Percentiles rank a stretch among this genome's conserved stretches.
phyloP scores from a whole-genome alignment of 2,888 invertebrate genomes.

The Sabatieria punctata region DNA sequence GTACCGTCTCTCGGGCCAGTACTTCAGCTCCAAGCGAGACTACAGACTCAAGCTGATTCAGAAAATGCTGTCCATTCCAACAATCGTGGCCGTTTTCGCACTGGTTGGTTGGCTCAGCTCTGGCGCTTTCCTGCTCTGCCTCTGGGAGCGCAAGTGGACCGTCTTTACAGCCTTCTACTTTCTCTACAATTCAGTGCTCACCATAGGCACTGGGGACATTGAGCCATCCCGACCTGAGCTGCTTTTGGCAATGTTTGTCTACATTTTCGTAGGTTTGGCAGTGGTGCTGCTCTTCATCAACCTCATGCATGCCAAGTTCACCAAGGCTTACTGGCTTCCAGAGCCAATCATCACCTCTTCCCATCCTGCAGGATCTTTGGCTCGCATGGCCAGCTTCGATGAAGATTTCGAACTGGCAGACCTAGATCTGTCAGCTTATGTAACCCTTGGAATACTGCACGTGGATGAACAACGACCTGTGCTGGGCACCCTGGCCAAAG shows the following conservation, averaged over 20 bases:
- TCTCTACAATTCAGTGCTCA: slow-evolving; percentile 31
- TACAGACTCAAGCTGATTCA: not conserved
- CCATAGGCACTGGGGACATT: slow-evolving; percentile 32
- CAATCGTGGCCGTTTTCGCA: slow-evolving; percentile 19
- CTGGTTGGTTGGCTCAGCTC: slow-evolving; percentile 30
- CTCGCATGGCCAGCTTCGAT: not conserved
- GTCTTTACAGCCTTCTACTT: slow-evolving; percentile 33
- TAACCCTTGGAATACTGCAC: slow-evolving; percentile 1
- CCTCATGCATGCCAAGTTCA: slow-evolving; percentile 17
- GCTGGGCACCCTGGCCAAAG: not conserved
- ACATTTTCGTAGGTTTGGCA: slow-evolving; percentile 31
- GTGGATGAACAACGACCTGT: not conserved
- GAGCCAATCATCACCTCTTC: not conserved
- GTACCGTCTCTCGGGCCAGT: not conserved
- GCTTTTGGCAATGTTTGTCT: slow-evolving; percentile 30
- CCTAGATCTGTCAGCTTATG: not conserved
- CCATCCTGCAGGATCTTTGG: not conserved
- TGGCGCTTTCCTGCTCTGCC: slow-evolving; percentile 29
- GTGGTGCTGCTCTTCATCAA: slow-evolving; percentile 33
- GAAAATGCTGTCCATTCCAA: slow-evolving; percentile 4
- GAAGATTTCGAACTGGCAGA: not conserved
- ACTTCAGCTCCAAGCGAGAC: not conserved
- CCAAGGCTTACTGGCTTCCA: slow-evolving; percentile 2
- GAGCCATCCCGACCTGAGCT: slow-evolving; percentile 30
- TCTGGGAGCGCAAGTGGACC: slow-evolving; percentile 28